Evolutionary conservation across 2,113 vertebrate species (phyloP).

Genomic region (Petrocephalus microphthalmus): DNA sequence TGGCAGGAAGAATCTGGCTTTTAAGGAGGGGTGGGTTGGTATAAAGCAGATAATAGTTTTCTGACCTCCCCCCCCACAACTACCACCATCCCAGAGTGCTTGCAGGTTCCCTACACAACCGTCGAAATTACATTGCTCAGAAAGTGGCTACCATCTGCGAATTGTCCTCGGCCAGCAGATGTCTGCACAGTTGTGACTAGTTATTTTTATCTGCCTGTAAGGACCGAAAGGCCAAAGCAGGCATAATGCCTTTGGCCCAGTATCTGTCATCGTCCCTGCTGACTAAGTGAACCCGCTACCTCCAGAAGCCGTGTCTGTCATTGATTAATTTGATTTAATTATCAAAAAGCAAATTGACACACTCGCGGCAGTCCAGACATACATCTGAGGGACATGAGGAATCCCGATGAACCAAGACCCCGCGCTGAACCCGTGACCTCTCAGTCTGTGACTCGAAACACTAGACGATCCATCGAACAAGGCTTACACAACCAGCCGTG

Average conservation of each 20-base stretch:
- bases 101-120: neutral
- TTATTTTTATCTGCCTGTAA: neutral
- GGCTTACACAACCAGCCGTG: neutral
- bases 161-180: neutral
- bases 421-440: neutral
- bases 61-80: neutral
- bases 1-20: too few relatives aligned
- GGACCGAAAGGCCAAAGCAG: neutral
- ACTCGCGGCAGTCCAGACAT: neutral
- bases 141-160: conserved; percentile 12
- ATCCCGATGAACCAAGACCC: neutral
- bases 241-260: neutral
- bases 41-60: too few relatives aligned
- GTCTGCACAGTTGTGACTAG: neutral
- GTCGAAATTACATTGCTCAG: conserved; percentile 9
- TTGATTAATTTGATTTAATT: neutral
- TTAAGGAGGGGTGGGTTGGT: too few relatives aligned
- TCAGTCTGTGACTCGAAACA: neutral
- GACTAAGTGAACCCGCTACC: neutral
- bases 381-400: neutral
- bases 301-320: neutral
- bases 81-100: neutral
- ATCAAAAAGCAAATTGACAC: neutral
- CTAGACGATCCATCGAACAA: neutral
- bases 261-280: neutral